Conservation (phyloP, 2,797 vertebrate species). For the Xenopus petersii region DNA sequence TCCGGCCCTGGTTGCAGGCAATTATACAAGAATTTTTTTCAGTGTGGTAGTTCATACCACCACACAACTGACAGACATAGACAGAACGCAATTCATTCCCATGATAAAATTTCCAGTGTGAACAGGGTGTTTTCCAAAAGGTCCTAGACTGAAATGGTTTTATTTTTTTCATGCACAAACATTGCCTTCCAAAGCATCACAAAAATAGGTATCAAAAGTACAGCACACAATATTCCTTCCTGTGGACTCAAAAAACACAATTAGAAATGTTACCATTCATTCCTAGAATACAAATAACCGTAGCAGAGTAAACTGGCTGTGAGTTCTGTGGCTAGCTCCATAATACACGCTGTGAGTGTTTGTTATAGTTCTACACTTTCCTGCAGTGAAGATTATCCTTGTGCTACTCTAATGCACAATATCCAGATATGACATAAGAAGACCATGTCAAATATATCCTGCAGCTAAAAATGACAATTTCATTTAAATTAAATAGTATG, state of each 20-base stretch:
- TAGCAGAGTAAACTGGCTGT: constrained; percentile 31
- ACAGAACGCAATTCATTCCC: too few relatives aligned
- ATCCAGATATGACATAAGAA: constrained; percentile 52
- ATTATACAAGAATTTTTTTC: too few relatives aligned
- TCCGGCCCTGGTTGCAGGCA: too few relatives aligned
- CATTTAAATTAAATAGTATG: constrained; percentile 61
- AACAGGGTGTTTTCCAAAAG: background rate
- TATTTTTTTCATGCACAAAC: constrained; percentile 57
- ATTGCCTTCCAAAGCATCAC: constrained; percentile 60
- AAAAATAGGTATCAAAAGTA: constrained; percentile 72
- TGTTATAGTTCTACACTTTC: constrained; percentile 43
- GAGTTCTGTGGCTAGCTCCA: constrained; percentile 32
- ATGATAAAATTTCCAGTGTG: too few relatives aligned
- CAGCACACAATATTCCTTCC: constrained; percentile 73
- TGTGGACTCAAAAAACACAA: constrained; percentile 63
- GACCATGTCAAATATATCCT: constrained; percentile 54
- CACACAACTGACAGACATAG: too few relatives aligned
- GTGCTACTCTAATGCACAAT: constrained; percentile 63
- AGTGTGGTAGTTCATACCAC: too few relatives aligned
- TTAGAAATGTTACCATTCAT: constrained; percentile 15
- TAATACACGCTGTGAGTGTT: constrained; percentile 20
- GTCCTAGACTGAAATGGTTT: background rate
- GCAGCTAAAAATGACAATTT: constrained; percentile 60
- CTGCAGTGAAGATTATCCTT: constrained; percentile 53
- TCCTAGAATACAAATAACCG: constrained; percentile 47